Conservation (phyloP, 2,113 vertebrate species). For the Vulpes ferrilata region DNA sequence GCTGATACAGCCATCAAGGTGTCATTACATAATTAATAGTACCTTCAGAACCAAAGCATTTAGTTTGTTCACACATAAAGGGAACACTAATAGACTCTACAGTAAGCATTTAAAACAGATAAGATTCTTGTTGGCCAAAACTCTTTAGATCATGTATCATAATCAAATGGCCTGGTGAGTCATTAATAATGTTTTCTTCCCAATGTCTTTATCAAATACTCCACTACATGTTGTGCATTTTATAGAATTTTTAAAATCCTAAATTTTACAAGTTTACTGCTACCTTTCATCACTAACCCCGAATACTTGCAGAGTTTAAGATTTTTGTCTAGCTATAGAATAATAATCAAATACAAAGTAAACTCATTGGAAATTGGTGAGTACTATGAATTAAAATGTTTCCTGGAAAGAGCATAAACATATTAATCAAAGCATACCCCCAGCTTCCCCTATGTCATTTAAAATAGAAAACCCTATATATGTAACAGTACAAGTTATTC, state of each 20-base stretch:
- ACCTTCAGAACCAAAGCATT: neutral
- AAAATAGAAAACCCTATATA: neutral
- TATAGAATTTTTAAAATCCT: neutral
- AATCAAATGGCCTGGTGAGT: neutral
- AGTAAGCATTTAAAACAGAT: constrained; percentile 40
- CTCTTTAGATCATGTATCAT: neutral
- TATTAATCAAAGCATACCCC: neutral
- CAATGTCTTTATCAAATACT: neutral
- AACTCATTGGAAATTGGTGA: neutral
- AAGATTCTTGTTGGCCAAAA: neutral
- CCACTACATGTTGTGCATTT: neutral
- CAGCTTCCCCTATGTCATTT: neutral
- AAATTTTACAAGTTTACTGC: neutral
- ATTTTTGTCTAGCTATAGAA: neutral
- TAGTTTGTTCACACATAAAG: constrained; percentile 1
- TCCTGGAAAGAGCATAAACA: constrained; percentile 19
- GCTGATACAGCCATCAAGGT: neutral
- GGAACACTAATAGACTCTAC: neutral
- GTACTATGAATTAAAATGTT: neutral
- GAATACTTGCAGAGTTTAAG: neutral
- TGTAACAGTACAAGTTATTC: neutral
- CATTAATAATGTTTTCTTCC: neutral
- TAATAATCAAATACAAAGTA: neutral
- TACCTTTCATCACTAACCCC: neutral
- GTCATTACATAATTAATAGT: neutral